phyloP scores from a whole-genome alignment of 2,797 vertebrate species.

The Rhynchotus rufescens region DNA sequence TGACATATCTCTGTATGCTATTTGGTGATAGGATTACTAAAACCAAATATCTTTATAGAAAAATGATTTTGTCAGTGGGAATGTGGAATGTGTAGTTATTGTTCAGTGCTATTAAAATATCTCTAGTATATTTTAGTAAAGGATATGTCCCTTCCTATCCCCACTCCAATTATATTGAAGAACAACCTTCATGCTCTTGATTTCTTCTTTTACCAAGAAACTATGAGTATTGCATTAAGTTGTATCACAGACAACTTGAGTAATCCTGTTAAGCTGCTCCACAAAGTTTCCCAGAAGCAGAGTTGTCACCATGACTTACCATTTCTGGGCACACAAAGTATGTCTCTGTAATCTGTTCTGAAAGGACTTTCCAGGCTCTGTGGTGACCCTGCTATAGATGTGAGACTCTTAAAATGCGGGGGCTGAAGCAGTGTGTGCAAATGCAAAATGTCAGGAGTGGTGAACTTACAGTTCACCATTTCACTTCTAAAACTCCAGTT shows the following conservation, averaged over 20 bases:
- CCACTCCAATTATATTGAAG: not conserved
- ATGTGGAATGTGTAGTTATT: not conserved
- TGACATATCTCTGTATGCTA: not conserved
- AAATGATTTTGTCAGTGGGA: not conserved
- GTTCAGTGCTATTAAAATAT: not conserved
- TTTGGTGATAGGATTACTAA: not conserved
- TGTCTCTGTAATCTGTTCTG: conserved; percentile 25
- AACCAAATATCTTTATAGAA: not conserved
- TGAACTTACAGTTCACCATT: not conserved
- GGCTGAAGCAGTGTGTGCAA: not conserved
- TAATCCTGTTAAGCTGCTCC: not conserved
- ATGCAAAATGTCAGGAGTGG: not conserved
- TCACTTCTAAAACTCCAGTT: too few relatives aligned
- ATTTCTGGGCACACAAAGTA: not conserved
- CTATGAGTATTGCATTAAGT: not conserved
- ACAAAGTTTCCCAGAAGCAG: not conserved
- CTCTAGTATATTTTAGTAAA: not conserved
- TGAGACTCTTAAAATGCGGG: not conserved
- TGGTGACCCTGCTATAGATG: not conserved
- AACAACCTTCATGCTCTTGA: not conserved
- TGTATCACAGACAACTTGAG: not conserved
- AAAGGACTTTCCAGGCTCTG: not conserved
- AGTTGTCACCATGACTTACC: conserved; percentile 27
- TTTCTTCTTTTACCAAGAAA: not conserved
- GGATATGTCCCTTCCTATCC: not conserved